Evolutionary conservation across 2,113 vertebrate species (phyloP).

Genomic region (Calyptomena viridis): DNA sequence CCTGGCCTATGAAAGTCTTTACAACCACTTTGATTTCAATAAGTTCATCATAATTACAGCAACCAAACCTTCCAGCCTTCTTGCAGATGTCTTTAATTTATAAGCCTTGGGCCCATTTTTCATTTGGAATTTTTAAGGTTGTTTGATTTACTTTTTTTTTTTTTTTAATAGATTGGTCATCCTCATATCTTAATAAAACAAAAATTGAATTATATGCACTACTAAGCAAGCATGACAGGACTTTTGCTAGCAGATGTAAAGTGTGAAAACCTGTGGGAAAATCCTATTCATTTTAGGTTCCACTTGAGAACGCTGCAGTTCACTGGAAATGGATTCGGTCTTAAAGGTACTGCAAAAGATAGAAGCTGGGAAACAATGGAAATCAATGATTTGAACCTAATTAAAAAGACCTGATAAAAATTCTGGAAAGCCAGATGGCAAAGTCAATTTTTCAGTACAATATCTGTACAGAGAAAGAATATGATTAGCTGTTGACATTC

Average conservation of each 20-base stretch:
- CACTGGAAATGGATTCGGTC: conserved; percentile 56
- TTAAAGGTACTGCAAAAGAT: conserved; percentile 43
- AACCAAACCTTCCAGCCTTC: background rate
- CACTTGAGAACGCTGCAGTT: conserved; percentile 55
- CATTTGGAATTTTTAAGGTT: conserved; percentile 12
- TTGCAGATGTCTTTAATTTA: conserved; percentile 37
- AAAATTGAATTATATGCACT: conserved; percentile 76
- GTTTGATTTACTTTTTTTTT: conserved; percentile 17
- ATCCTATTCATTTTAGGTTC: conserved; percentile 65
- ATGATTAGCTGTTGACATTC: conserved; percentile 69
- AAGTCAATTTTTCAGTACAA: conserved; percentile 68
- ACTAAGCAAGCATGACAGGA: conserved; percentile 63
- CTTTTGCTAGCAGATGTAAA: conserved; percentile 70
- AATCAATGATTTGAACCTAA: conserved; percentile 75
- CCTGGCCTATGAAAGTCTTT: background rate
- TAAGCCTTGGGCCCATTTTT: conserved; percentile 18
- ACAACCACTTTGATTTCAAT: background rate
- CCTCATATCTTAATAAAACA: conserved; percentile 76
- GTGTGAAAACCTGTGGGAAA: conserved; percentile 69
- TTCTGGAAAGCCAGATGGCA: conserved; percentile 69
- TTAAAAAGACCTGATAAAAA: conserved; percentile 75
- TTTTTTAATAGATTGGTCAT: conserved; percentile 59
- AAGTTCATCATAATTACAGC: background rate
- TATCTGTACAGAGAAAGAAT: conserved; percentile 48
- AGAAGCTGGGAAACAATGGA: conserved; percentile 66